Evolutionary conservation across 2,888 invertebrate genomes (phyloP).

Genomic region (Noctua pronuba): DNA sequence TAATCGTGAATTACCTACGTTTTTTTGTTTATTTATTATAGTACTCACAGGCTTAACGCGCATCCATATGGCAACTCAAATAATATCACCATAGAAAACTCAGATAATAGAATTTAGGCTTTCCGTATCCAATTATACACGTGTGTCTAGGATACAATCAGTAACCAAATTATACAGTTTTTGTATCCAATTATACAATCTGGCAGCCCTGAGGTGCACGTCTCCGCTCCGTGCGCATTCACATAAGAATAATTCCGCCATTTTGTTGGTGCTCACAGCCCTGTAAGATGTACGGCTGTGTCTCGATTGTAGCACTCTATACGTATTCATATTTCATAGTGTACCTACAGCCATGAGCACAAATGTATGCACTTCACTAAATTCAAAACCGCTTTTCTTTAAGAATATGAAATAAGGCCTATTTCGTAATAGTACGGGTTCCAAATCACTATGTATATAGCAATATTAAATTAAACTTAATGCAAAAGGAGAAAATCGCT

Average conservation of each 20-base stretch:
- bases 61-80: too few relatives aligned
- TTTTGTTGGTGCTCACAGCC: constrained; percentile 46
- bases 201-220: too few relatives aligned
- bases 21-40: too few relatives aligned
- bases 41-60: too few relatives aligned
- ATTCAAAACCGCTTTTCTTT: neutral
- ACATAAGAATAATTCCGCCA: constrained; percentile 59
- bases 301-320: constrained; percentile 2
- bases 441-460: neutral
- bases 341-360: neutral
- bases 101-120: too few relatives aligned
- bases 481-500: neutral
- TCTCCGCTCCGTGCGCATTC: constrained; percentile 37
- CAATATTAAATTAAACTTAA: neutral
- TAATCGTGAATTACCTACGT: too few relatives aligned
- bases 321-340: neutral
- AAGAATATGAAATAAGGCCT: neutral
- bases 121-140: too few relatives aligned
- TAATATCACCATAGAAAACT: too few relatives aligned
- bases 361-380: neutral
- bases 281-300: constrained; percentile 35
- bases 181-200: too few relatives aligned
- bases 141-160: too few relatives aligned
- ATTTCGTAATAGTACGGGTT: neutral
- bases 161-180: too few relatives aligned